Conservation (phyloP, 2,113 vertebrate species). For the Corvus cornix region DNA sequence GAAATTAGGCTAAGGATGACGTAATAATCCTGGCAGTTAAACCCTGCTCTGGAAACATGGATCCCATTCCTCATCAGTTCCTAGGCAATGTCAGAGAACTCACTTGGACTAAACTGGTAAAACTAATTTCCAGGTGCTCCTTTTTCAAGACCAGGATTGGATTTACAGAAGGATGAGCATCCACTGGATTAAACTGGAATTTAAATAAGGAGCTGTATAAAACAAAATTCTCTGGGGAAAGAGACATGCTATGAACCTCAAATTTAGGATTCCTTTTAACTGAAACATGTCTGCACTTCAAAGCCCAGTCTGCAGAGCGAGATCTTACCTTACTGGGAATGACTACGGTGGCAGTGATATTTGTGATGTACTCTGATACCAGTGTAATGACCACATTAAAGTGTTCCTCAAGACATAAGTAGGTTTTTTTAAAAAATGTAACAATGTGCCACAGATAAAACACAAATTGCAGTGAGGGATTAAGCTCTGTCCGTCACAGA, state of each 20-base stretch:
- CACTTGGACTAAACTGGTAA: not conserved
- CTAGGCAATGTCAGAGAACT: not conserved
- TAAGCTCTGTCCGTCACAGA: not conserved
- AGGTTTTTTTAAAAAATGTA: not conserved
- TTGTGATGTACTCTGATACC: not conserved
- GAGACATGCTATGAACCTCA: not conserved
- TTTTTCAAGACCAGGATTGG: not conserved
- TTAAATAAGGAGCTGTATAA: not conserved
- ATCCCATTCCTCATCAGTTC: not conserved
- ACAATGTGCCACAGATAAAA: not conserved
- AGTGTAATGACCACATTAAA: not conserved
- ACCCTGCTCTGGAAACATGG: not conserved
- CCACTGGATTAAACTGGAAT: not conserved
- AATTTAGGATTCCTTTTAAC: not conserved
- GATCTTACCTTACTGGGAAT: not conserved
- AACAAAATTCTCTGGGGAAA: not conserved
- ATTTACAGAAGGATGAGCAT: not conserved
- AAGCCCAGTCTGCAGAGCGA: not conserved
- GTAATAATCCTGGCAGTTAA: not conserved
- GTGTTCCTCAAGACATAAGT: not conserved
- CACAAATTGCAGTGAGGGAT: not conserved
- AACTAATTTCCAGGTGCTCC: not conserved
- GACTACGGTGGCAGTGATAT: not conserved
- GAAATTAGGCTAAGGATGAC: not conserved
- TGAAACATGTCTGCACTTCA: not conserved